phyloP scores from a whole-genome alignment of 2,113 vertebrate genomes.

The Tetrao urogallus region DNA sequence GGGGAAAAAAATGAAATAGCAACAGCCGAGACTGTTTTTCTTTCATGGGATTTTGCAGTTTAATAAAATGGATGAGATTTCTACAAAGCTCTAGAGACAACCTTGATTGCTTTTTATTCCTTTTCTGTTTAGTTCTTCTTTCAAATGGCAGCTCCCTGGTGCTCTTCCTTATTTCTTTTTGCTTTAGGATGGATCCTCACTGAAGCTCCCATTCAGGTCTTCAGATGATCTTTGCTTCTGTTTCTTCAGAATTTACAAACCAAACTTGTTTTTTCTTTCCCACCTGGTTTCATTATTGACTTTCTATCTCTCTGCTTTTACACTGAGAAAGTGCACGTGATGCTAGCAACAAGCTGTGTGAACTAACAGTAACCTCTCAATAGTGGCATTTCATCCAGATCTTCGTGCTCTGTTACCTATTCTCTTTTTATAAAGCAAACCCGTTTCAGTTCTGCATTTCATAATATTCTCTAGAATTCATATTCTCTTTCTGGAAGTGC shows the following conservation, averaged over 20 bases:
- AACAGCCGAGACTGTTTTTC: background rate
- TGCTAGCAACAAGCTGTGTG: background rate
- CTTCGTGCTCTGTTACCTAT: background rate
- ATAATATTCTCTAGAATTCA: background rate
- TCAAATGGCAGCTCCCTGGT: background rate
- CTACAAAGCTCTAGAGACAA: background rate
- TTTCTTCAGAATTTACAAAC: conserved; percentile 17
- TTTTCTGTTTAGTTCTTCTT: conserved; percentile 7
- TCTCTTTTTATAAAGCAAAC: background rate
- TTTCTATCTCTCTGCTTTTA: background rate
- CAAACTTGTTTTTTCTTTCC: background rate
- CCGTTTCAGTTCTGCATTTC: background rate
- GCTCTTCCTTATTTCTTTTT: background rate
- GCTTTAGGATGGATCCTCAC: background rate
- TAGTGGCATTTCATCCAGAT: background rate
- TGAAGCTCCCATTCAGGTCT: background rate
- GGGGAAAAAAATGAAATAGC: background rate
- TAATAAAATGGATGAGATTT: conserved; percentile 19
- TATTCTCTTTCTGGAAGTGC: background rate
- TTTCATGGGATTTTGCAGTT: background rate
- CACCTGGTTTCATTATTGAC: background rate
- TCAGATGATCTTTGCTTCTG: background rate
- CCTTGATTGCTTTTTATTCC: background rate
- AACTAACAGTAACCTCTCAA: background rate
- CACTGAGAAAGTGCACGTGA: background rate